These are phyloP conservation scores for Platysteira castanea DNA, from an alignment of 2,113 vertebrate genomes.

Conservation along the genomic window DNA sequence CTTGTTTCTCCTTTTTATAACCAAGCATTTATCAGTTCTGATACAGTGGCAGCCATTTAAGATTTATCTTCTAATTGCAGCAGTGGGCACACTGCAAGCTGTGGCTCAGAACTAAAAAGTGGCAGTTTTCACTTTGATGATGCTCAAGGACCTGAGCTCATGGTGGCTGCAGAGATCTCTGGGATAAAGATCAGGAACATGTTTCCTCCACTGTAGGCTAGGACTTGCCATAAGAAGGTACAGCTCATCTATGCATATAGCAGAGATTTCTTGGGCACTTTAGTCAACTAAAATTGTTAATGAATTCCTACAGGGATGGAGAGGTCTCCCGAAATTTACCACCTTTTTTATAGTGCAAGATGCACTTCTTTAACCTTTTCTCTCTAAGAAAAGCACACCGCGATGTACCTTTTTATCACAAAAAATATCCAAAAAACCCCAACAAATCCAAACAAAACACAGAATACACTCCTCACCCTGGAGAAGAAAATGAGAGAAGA, in stretches of 20 bases:
- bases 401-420: neutral
- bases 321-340: neutral
- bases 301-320: neutral
- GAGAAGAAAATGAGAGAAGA: neutral
- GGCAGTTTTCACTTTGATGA: neutral
- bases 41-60: neutral
- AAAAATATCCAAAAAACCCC: neutral
- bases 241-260: rapidly evolving
- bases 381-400: neutral
- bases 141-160: neutral
- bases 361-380: neutral
- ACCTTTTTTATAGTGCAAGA: neutral
- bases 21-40: neutral
- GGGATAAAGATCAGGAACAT: neutral
- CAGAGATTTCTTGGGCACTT: neutral
- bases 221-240: neutral
- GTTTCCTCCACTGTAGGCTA: neutral
- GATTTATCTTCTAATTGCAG: neutral
- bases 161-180: neutral
- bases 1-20: neutral
- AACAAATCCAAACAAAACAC: neutral
- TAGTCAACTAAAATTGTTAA: neutral
- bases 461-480: neutral
- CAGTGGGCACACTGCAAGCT: neutral
- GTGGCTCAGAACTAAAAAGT: neutral